These are phyloP conservation scores for Brachyopa scutellaris DNA, from an alignment of 2,888 invertebrate species.

Conservation along the genomic window DNA sequence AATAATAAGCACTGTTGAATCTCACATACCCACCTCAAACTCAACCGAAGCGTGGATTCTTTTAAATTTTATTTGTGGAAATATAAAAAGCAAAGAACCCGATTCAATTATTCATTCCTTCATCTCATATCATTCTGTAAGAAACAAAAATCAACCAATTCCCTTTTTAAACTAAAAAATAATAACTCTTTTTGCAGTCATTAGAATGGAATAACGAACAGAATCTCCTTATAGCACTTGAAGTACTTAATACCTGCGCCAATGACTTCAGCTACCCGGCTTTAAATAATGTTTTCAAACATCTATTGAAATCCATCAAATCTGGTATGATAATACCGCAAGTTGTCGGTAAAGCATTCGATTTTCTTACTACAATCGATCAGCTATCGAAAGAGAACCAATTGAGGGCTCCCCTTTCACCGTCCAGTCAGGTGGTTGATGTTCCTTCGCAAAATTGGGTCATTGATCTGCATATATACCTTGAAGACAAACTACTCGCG, in stretches of 20 bases:
- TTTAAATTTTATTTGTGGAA: slow-evolving; percentile 79
- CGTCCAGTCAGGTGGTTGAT: slow-evolving; percentile 25
- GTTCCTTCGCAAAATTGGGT: slow-evolving; percentile 75
- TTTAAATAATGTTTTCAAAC: slow-evolving; percentile 79
- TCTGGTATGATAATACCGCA: slow-evolving; percentile 78
- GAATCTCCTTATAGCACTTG: slow-evolving; percentile 79
- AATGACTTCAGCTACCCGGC: slow-evolving; percentile 79
- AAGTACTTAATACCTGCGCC: slow-evolving; percentile 78
- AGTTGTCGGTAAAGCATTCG: slow-evolving; percentile 79
- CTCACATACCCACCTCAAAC: slow-evolving; percentile 79
- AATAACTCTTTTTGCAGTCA: slow-evolving; percentile 17
- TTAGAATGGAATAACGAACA: slow-evolving; percentile 78
- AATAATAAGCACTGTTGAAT: slow-evolving; percentile 78
- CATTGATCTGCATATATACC: slow-evolving; percentile 75
- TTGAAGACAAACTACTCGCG: slow-evolving; percentile 74
- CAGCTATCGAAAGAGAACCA: slow-evolving; percentile 75
- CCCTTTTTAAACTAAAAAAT: neutral
- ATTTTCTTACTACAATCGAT: slow-evolving; percentile 78
- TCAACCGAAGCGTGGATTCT: slow-evolving; percentile 81
- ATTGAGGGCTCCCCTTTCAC: slow-evolving; percentile 34
- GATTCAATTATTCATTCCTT: slow-evolving; percentile 79
- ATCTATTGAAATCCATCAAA: slow-evolving; percentile 76
- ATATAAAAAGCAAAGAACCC: slow-evolving; percentile 77
- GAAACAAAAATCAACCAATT: neutral
- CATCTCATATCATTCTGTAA: slow-evolving; percentile 77